phyloP scores from a whole-genome alignment of 2,113 vertebrate genomes.

The Bubo bubo region DNA sequence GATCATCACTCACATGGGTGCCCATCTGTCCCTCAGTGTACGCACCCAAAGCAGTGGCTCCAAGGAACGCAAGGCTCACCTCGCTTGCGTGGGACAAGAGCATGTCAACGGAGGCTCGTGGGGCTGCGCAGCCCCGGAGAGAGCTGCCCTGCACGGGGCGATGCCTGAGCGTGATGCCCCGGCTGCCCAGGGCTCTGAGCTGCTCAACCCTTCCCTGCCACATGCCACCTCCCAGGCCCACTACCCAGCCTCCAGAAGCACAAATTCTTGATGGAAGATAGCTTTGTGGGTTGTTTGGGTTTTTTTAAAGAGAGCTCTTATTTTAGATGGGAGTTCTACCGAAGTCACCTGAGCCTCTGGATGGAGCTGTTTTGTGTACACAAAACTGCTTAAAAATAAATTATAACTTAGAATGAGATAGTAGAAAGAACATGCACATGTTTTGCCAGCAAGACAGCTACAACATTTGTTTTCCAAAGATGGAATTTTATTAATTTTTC shows the following conservation, averaged over 20 bases:
- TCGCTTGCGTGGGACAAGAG: not conserved
- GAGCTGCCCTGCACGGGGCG: fast-evolving
- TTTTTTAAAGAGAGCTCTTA: too few species aligned
- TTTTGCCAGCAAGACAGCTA: not conserved
- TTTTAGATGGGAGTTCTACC: not conserved
- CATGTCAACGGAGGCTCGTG: fast-evolving
- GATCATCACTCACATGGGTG: too few species aligned
- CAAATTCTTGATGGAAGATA: not conserved
- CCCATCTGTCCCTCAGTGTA: fast-evolving
- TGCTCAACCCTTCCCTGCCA: not conserved
- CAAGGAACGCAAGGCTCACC: not conserved
- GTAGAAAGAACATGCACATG: not conserved
- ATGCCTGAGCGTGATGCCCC: not conserved
- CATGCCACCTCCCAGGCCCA: not conserved
- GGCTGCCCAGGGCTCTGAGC: not conserved
- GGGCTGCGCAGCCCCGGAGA: not conserved
- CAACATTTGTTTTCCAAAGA: not conserved
- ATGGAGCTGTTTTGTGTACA: not conserved
- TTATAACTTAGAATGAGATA: not conserved
- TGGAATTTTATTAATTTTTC: not conserved
- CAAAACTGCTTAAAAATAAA: not conserved
- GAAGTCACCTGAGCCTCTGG: not conserved
- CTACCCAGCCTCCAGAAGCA: not conserved
- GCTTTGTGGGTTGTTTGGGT: fast-evolving
- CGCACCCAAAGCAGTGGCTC: fast-evolving